Percentiles rank a stretch among this genome's conserved stretches.
phyloP scores from a whole-genome alignment of 2,888 invertebrate species.

The Dinocampus coccinellae region DNA sequence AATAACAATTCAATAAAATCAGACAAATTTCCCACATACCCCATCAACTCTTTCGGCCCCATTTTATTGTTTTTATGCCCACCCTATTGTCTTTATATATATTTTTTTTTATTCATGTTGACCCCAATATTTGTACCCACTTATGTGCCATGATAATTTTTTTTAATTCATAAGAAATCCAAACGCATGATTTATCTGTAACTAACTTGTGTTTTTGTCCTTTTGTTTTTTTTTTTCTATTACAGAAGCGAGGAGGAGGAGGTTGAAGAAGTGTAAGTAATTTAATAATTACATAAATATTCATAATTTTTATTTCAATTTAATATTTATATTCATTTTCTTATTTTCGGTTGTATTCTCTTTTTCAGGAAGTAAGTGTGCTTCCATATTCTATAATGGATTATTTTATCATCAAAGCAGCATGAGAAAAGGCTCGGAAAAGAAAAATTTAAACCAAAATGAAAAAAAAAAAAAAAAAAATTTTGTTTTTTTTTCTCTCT shows the following conservation, averaged over 20 bases:
- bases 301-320: conserved; percentile 11
- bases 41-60: not conserved
- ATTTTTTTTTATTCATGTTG: not conserved
- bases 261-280: conserved; percentile 85
- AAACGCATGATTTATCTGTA: conserved; percentile 38
- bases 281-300: conserved; percentile 9
- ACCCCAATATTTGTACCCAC: not conserved
- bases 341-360: conserved; percentile 54
- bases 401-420: not conserved
- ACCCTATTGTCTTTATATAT: not conserved
- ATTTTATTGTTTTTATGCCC: too few species aligned
- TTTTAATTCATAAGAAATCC: not conserved
- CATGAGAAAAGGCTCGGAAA: too few species aligned
- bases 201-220: conserved; percentile 56
- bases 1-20: not conserved
- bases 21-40: too few species aligned
- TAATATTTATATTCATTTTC: conserved; percentile 43
- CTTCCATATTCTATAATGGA: conserved; percentile 48
- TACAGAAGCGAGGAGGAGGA: conserved; percentile 81
- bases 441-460: conserved; percentile 16
- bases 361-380: conserved; percentile 72
- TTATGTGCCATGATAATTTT: not conserved
- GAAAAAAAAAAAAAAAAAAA: conserved; percentile 26
- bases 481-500: not conserved
- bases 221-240: conserved; percentile 67